Conservation (phyloP, 2,888 invertebrate genomes). For the Monopis laevigella region DNA sequence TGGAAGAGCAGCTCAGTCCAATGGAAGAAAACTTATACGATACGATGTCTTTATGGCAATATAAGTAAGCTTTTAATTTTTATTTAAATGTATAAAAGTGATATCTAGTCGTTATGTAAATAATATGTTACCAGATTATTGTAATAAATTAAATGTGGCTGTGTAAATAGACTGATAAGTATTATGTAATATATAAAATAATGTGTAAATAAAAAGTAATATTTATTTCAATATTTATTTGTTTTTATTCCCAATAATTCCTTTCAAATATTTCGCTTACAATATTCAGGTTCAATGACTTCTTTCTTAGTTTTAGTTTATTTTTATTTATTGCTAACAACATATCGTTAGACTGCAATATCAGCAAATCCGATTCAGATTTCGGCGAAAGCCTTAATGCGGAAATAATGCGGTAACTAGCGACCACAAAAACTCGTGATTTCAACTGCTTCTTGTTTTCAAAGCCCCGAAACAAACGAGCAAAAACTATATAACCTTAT, state of each 20-base stretch:
- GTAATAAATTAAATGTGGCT: slow-evolving; percentile 7
- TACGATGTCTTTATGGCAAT: slow-evolving; percentile 83
- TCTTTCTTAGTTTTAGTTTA: background rate
- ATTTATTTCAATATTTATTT: background rate
- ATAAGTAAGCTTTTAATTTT: slow-evolving; percentile 42
- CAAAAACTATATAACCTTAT: background rate
- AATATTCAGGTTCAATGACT: too few relatives aligned
- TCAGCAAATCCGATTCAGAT: slow-evolving; percentile 1
- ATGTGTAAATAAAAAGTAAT: slow-evolving; percentile 1
- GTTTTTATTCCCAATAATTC: background rate
- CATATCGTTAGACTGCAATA: slow-evolving; percentile 1
- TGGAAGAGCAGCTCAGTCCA: slow-evolving; percentile 63
- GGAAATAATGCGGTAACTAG: slow-evolving; percentile 11
- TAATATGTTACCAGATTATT: slow-evolving; percentile 1
- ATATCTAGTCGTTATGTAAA: slow-evolving; percentile 1
- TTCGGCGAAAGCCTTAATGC: slow-evolving; percentile 11
- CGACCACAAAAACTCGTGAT: slow-evolving; percentile 12
- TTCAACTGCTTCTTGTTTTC: background rate
- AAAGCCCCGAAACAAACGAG: background rate
- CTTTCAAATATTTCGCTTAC: background rate
- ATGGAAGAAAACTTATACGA: slow-evolving; percentile 87
- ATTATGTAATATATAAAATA: slow-evolving; percentile 1
- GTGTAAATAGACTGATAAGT: slow-evolving; percentile 5
- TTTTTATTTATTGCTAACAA: background rate
- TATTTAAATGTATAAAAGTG: too few relatives aligned